A percentile compares a stretch with the other conserved stretches of the same genome.
These are phyloP conservation scores for Petrosia ficiformis DNA, from an alignment of 37 sponge, comb jelly and placozoan genomes.

Conservation along the genomic window DNA sequence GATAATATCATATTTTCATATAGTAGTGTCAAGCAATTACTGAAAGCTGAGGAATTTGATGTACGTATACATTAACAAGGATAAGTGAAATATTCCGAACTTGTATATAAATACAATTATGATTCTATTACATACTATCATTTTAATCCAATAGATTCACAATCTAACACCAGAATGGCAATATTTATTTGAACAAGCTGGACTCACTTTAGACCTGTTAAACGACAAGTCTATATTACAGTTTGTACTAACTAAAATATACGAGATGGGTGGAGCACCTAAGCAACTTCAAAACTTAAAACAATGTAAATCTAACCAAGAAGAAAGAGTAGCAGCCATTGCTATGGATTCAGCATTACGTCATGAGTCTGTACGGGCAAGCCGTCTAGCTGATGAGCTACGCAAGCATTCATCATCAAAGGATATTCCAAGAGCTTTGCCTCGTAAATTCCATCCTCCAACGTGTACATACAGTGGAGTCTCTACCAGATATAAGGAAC, in stretches of 20 bases:
- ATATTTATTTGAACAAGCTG: constrained; percentile 61
- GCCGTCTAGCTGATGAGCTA: constrained; percentile 31
- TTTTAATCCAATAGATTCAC: constrained; percentile 22
- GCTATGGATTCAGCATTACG: constrained; percentile 31
- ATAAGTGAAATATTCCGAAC: too few species aligned
- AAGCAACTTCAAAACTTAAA: neutral
- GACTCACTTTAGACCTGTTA: constrained; percentile 41
- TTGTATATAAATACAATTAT: too few species aligned
- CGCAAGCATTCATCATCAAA: constrained; percentile 2
- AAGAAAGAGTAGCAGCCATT: constrained; percentile 37
- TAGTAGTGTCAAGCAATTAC: constrained; percentile 9
- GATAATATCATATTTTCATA: neutral
- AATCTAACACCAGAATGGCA: constrained; percentile 53
- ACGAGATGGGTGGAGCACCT: constrained; percentile 49
- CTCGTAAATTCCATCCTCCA: neutral
- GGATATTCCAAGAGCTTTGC: neutral
- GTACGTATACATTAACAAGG: too few species aligned
- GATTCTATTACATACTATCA: neutral
- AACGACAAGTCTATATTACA: constrained; percentile 31
- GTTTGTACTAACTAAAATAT: constrained; percentile 51
- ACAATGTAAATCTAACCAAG: neutral
- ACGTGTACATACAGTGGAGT: constrained; percentile 11
- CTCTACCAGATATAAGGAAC: constrained; percentile 51
- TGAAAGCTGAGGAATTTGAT: constrained; percentile 56
- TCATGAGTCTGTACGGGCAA: constrained; percentile 27